Percentiles rank a stretch among this genome's conserved stretches.
Conservation (phyloP, 2,888 invertebrate genomes). For the Plemyria rubiginata region DNA sequence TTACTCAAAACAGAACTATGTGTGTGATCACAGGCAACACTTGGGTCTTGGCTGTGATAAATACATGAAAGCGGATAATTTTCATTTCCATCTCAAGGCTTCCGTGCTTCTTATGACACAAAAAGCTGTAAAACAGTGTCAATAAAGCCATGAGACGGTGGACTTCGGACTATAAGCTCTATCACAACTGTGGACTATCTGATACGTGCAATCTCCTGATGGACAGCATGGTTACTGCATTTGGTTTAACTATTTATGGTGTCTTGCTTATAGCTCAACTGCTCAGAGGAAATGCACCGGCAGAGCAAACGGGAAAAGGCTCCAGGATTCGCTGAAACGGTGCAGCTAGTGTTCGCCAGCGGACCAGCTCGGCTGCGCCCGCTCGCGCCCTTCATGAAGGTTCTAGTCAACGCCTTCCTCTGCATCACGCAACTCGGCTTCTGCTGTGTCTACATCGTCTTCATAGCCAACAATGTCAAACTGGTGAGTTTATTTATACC, state of each 20-base stretch:
- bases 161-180: no score
- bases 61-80: no score
- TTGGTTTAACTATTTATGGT: neutral
- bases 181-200: no score
- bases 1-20: no score
- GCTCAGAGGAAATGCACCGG: slow-evolving; percentile 88
- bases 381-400: slow-evolving; percentile 87
- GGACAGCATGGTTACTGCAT: neutral
- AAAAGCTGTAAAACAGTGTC: no score
- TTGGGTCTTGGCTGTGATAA: no score
- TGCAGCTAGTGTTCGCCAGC: slow-evolving; percentile 90
- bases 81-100: no score
- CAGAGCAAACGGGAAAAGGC: slow-evolving; percentile 83
- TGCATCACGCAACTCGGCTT: slow-evolving; percentile 99
- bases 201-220: no score
- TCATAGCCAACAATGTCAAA: slow-evolving; percentile 94
- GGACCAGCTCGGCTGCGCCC: slow-evolving; percentile 88
- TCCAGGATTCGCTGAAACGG: slow-evolving; percentile 92
- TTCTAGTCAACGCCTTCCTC: slow-evolving; percentile 92
- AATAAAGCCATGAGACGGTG: no score
- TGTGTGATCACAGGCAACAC: no score
- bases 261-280: slow-evolving; percentile 75
- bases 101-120: no score
- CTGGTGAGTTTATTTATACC: slow-evolving; percentile 81
- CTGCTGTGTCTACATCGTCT: slow-evolving; percentile 98